Conservation (phyloP, 2,888 invertebrate species). For the Heteromyza rotundicornis region DNA sequence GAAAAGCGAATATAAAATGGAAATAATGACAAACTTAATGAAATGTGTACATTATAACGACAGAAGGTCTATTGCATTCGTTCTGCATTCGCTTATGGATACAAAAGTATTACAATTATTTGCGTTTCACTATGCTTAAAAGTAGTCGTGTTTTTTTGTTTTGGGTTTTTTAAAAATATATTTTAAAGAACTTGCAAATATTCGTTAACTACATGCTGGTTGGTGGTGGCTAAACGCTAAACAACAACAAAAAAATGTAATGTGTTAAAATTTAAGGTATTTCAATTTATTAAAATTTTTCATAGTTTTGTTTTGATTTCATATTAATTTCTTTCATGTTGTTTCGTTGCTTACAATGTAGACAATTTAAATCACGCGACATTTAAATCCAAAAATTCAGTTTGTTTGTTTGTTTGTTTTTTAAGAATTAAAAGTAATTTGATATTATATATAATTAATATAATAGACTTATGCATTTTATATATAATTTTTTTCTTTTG, state of each 20-base stretch:
- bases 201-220: conserved; percentile 11
- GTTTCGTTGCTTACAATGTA: conserved; percentile 8
- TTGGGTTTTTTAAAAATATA: no score
- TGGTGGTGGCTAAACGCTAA: not conserved
- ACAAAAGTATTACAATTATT: not conserved
- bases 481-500: not conserved
- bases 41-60: no score
- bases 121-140: not conserved
- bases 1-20: no score
- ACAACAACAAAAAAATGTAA: not conserved
- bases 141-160: no score
- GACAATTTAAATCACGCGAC: conserved; percentile 1
- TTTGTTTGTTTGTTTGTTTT: conserved; percentile 37
- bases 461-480: conserved; percentile 36
- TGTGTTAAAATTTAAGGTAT: no score
- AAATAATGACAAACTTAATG: no score
- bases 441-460: conserved; percentile 50
- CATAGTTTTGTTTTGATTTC: not conserved
- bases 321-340: no score
- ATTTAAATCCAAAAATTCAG: not conserved
- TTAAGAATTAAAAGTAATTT: conserved; percentile 50
- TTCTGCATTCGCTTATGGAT: not conserved
- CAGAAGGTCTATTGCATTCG: not conserved
- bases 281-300: not conserved
- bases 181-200: no score